A percentile compares a stretch with the other conserved stretches of the same genome.
These are phyloP conservation scores for Caradrina kadenii DNA, from an alignment of 2,888 invertebrate species.

Conservation along the genomic window DNA sequence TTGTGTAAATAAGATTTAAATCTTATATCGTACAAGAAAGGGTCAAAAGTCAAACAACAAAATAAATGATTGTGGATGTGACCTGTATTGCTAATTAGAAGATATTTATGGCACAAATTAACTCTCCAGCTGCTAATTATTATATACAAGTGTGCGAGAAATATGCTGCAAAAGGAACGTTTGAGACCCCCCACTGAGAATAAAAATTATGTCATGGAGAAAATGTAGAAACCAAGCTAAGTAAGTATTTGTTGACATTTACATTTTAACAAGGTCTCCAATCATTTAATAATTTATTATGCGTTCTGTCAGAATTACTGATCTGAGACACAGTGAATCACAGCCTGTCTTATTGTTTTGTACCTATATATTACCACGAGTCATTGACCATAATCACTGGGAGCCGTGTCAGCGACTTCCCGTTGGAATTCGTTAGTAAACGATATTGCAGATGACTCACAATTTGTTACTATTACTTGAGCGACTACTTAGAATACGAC, in stretches of 20 bases:
- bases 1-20: neutral
- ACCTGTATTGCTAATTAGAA: constrained; percentile 43
- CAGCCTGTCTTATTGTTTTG: constrained; percentile 73
- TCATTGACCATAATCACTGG: constrained; percentile 84
- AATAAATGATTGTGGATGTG: constrained; percentile 29
- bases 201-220: constrained; percentile 3
- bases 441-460: constrained; percentile 82
- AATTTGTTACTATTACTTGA: constrained; percentile 49
- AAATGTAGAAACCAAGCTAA: neutral
- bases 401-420: constrained; percentile 79
- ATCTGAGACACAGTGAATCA: constrained; percentile 46
- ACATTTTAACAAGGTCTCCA: constrained; percentile 42
- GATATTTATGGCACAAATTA: constrained; percentile 1
- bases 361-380: constrained; percentile 73
- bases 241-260: constrained; percentile 37
- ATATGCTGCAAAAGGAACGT: neutral
- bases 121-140: neutral
- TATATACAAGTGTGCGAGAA: constrained; percentile 6
- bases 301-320: neutral
- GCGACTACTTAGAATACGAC: constrained; percentile 17
- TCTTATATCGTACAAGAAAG: neutral
- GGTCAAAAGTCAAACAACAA: constrained; percentile 30
- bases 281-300: constrained; percentile 21
- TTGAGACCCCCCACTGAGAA: constrained; percentile 56
- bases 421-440: constrained; percentile 82